These are phyloP conservation scores for Indri indri DNA, from an alignment of 2,113 vertebrate species.

Conservation along the genomic window DNA sequence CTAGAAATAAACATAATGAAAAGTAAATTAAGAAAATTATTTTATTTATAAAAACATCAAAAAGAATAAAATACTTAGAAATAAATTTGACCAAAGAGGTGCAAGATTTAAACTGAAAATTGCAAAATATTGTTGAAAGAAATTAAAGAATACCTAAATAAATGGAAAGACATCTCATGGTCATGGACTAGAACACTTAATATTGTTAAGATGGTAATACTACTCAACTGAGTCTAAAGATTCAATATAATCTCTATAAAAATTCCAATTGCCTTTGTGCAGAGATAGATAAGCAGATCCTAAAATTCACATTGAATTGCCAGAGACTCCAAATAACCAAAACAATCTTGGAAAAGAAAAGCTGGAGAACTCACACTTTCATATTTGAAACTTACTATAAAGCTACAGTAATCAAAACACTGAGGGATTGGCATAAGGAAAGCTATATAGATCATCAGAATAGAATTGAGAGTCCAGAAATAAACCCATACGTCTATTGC, in stretches of 20 bases:
- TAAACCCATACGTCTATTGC: background rate
- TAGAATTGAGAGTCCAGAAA: background rate
- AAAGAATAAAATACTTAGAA: constrained; percentile 2
- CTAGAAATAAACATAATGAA: background rate
- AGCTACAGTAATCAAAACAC: background rate
- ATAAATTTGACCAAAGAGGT: constrained; percentile 1
- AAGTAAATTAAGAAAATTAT: constrained; percentile 18
- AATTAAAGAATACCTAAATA: background rate
- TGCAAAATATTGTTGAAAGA: background rate
- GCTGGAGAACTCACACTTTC: background rate
- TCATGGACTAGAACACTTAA: background rate
- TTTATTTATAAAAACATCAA: background rate
- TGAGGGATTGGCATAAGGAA: background rate
- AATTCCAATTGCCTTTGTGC: background rate
- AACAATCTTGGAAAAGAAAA: constrained; percentile 17
- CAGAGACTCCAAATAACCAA: background rate
- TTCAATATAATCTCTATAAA: background rate
- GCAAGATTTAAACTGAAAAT: background rate
- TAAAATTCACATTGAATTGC: background rate
- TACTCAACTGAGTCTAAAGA: background rate
- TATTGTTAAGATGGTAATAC: background rate
- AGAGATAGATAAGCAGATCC: background rate
- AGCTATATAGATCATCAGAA: background rate
- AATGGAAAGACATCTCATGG: background rate
- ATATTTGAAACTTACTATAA: constrained; percentile 11